Percentiles rank a stretch among this genome's conserved stretches.
These are phyloP conservation scores for Phocoena sinus DNA, from an alignment of 2,113 vertebrate genomes.

Conservation along the genomic window DNA sequence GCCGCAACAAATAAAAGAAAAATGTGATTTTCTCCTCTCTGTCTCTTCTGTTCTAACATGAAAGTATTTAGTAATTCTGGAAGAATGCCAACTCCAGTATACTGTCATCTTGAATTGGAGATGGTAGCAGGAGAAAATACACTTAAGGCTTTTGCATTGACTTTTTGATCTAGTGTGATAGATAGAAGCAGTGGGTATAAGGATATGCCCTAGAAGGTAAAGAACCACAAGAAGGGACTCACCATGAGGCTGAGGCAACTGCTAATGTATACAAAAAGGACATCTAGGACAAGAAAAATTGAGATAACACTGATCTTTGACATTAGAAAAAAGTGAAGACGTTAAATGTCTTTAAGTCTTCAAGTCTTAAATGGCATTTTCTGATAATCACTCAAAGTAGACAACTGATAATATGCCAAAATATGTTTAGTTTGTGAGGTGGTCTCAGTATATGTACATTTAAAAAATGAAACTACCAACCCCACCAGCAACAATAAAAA, in stretches of 20 bases:
- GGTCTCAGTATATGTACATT: neutral
- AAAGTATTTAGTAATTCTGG: neutral
- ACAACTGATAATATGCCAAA: neutral
- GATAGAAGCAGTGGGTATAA: neutral
- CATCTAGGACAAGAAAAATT: neutral
- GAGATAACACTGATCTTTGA: neutral
- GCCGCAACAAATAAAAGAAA: neutral
- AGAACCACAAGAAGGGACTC: neutral
- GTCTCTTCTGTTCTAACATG: neutral
- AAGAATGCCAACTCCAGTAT: neutral
- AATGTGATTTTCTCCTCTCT: neutral
- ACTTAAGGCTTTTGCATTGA: neutral
- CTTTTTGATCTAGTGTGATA: neutral
- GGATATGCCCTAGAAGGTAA: accelerated
- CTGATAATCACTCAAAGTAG: neutral
- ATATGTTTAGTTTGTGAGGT: neutral
- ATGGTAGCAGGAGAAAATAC: neutral
- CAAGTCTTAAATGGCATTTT: neutral
- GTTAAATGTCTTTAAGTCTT: neutral
- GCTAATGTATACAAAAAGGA: neutral
- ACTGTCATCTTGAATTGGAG: neutral
- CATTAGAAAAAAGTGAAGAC: neutral
- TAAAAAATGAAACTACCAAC: neutral
- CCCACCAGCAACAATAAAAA: neutral
- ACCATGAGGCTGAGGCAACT: neutral